Evolutionary conservation across 2,797 vertebrate species (phyloP).

Genomic region (Xerus rutilus): DNA sequence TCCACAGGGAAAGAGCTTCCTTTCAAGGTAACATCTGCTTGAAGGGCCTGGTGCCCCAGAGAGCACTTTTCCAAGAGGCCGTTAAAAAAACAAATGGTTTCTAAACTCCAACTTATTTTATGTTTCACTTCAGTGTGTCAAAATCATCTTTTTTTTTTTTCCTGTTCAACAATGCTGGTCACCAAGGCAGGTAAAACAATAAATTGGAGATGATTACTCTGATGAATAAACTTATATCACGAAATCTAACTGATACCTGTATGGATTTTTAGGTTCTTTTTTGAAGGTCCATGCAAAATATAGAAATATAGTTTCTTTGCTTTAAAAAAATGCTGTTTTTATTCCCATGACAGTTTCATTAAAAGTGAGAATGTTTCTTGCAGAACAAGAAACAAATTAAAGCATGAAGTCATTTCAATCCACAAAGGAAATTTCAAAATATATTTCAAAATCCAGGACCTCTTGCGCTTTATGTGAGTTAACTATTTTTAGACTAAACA

Average conservation of each 20-base stretch:
- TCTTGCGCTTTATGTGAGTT: neutral
- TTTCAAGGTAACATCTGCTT: neutral
- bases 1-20: neutral
- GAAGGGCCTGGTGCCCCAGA: neutral
- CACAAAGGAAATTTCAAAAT: neutral
- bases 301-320: neutral
- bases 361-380: neutral
- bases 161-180: neutral
- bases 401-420: neutral
- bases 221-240: neutral
- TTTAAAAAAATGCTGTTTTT: neutral
- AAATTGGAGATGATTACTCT: neutral
- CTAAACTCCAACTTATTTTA: neutral
- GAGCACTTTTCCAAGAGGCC: neutral
- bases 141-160: neutral
- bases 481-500: slow-evolving; percentile 47
- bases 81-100: neutral
- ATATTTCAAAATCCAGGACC: neutral
- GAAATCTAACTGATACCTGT: neutral
- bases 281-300: neutral
- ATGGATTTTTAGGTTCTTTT: neutral
- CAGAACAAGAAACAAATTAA: neutral
- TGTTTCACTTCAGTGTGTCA: neutral
- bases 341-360: neutral
- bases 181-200: neutral